These are phyloP conservation scores for Ectropis grisescens DNA, from an alignment of 1,140 invertebrate genomes.

Conservation along the genomic window DNA sequence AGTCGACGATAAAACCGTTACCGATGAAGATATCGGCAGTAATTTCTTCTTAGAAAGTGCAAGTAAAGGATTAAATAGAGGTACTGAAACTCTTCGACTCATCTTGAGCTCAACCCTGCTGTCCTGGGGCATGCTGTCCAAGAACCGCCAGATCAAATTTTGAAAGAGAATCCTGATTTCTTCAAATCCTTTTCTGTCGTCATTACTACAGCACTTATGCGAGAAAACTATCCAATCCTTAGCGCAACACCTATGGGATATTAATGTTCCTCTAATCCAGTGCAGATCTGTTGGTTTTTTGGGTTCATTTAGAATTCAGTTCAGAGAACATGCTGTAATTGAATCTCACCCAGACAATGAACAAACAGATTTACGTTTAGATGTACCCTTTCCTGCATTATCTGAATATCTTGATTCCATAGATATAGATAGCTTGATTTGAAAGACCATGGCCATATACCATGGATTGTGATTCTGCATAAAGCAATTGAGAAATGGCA, in stretches of 20 bases:
- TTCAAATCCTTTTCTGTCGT: conserved; percentile 92
- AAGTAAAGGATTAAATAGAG: conserved; percentile 85
- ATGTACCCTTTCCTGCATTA: conserved; percentile 86
- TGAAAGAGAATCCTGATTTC: conserved; percentile 89
- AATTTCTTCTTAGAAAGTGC: conserved; percentile 93
- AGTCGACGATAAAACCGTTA: conserved; percentile 89
- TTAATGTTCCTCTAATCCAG: conserved; percentile 88
- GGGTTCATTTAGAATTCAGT: conserved; percentile 91
- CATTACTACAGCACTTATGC: conserved; percentile 83
- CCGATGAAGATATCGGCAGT: conserved; percentile 91
- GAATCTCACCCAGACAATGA: conserved; percentile 96
- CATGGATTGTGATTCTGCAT: conserved; percentile 93
- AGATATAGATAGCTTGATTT: conserved; percentile 83
- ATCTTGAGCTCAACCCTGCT: conserved; percentile 92
- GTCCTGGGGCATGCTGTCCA: conserved; percentile 94
- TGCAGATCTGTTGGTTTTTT: conserved; percentile 93
- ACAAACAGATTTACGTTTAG: conserved; percentile 89
- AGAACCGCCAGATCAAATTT: conserved; percentile 86
- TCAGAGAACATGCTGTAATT: conserved; percentile 91
- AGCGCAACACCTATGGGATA: conserved; percentile 87
- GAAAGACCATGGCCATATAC: conserved; percentile 91
- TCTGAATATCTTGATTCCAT: conserved; percentile 82
- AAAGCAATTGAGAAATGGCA: conserved; percentile 89
- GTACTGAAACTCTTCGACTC: conserved; percentile 84
- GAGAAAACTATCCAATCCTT: conserved; percentile 85